Conservation (phyloP, 2,797 vertebrate genomes). For the Hipposideros larvatus region DNA sequence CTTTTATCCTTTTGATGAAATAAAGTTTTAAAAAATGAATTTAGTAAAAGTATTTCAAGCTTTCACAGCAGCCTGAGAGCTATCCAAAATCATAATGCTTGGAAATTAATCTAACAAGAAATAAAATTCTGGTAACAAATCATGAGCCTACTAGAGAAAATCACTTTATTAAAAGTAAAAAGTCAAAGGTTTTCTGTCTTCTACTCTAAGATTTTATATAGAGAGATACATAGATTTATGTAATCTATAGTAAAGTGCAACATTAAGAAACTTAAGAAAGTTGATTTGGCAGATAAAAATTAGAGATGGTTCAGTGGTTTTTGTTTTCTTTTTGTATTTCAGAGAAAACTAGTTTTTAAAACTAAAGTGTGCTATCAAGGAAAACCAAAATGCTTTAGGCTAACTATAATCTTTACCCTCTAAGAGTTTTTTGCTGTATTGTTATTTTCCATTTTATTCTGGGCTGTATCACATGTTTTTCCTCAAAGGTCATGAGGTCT, state of each 20-base stretch:
- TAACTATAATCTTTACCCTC: neutral
- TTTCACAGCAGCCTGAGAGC: slow-evolving; percentile 44
- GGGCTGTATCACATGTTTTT: slow-evolving; percentile 27
- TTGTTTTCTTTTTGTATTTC: neutral
- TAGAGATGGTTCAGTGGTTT: neutral
- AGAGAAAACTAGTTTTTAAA: slow-evolving; percentile 46
- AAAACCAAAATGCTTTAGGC: slow-evolving; percentile 42
- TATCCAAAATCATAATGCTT: slow-evolving; percentile 36
- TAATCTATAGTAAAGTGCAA: neutral
- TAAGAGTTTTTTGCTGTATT: neutral
- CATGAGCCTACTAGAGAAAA: slow-evolving; percentile 37
- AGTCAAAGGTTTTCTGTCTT: neutral
- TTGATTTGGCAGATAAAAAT: neutral
- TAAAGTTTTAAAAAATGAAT: neutral
- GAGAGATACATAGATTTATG: neutral
- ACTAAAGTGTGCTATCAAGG: neutral
- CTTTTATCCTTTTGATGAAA: neutral
- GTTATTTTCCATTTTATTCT: neutral
- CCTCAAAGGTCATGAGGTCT: slow-evolving; percentile 40
- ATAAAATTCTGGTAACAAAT: slow-evolving; percentile 59
- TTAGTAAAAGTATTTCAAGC: slow-evolving; percentile 46
- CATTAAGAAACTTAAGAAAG: neutral
- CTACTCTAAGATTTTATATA: neutral
- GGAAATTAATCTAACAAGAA: slow-evolving; percentile 36
- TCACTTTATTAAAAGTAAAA: slow-evolving; percentile 62